Percentiles rank a stretch among this genome's conserved stretches.
Conservation (phyloP, 2,797 vertebrate genomes). For the Pangasius djambal region DNA sequence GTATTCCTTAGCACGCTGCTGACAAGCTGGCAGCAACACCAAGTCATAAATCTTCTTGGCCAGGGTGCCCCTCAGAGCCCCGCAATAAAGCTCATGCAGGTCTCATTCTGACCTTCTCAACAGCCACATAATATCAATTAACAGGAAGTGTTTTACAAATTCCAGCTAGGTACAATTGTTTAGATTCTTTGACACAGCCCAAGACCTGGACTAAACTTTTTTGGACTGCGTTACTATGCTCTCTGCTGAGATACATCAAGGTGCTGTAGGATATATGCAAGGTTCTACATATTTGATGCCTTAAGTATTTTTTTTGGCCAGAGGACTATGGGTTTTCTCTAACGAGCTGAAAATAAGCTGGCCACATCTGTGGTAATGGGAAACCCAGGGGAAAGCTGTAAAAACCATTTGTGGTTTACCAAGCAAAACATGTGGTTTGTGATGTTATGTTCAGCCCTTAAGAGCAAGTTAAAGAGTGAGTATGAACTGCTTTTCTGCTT, state of each 20-base stretch:
- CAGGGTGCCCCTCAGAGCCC: constrained; percentile 24
- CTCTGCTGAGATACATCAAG: background rate
- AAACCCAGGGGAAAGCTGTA: constrained; percentile 47
- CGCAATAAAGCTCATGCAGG: constrained; percentile 32
- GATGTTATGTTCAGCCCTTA: constrained; percentile 29
- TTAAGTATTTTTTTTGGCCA: constrained; percentile 22
- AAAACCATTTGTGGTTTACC: constrained; percentile 52
- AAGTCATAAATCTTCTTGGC: constrained; percentile 63
- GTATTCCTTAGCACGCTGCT: constrained; percentile 66
- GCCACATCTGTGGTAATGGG: constrained; percentile 47
- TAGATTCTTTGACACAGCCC: background rate
- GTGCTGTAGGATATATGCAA: background rate
- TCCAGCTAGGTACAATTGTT: background rate
- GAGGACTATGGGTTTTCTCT: constrained; percentile 10
- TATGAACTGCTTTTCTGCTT: constrained; percentile 10
- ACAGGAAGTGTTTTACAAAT: background rate
- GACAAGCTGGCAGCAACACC: constrained; percentile 62
- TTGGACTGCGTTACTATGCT: background rate
- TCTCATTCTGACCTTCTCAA: constrained; percentile 8
- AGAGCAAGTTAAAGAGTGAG: background rate
- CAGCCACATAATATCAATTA: constrained; percentile 13
- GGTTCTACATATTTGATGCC: background rate
- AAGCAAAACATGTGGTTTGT: constrained; percentile 34
- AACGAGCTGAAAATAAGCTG: constrained; percentile 28
- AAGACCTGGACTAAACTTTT: background rate